Conservation (phyloP, 2,113 vertebrate genomes). For the Labeo rohita region DNA sequence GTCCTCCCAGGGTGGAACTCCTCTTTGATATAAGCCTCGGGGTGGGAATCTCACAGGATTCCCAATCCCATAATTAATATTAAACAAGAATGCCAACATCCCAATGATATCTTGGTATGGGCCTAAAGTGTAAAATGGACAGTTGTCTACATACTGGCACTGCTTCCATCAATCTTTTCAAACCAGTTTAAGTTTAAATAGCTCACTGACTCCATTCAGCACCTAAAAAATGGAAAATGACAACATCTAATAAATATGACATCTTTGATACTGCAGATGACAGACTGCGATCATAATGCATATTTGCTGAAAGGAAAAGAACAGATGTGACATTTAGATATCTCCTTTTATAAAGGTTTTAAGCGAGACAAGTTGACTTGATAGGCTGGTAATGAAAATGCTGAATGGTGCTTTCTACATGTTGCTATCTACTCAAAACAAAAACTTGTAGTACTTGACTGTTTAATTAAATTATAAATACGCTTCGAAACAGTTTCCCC, state of each 20-base stretch:
- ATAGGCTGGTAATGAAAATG: not conserved
- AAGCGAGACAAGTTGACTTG: not conserved
- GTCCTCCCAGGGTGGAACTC: constrained; percentile 35
- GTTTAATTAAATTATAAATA: not conserved
- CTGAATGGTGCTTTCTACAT: not conserved
- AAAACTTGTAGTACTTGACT: not conserved
- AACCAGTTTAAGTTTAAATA: no score
- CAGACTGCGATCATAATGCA: not conserved
- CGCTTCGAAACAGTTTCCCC: not conserved
- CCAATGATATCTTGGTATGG: not conserved
- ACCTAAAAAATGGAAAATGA: no score
- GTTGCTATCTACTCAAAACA: not conserved
- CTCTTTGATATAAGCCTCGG: constrained; percentile 49
- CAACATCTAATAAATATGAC: no score
- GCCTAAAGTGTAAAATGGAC: not conserved
- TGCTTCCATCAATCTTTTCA: no score
- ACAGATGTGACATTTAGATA: not conserved
- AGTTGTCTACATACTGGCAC: no score
- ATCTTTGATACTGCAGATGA: no score
- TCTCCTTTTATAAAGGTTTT: not conserved
- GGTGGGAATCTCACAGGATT: constrained; percentile 32
- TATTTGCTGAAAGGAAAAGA: not conserved
- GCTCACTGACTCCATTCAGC: no score
- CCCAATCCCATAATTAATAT: constrained; percentile 17
- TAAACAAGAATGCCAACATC: not conserved